These are phyloP conservation scores for Cephus sareptanus DNA, from an alignment of 2,888 invertebrate species.

Conservation along the genomic window DNA sequence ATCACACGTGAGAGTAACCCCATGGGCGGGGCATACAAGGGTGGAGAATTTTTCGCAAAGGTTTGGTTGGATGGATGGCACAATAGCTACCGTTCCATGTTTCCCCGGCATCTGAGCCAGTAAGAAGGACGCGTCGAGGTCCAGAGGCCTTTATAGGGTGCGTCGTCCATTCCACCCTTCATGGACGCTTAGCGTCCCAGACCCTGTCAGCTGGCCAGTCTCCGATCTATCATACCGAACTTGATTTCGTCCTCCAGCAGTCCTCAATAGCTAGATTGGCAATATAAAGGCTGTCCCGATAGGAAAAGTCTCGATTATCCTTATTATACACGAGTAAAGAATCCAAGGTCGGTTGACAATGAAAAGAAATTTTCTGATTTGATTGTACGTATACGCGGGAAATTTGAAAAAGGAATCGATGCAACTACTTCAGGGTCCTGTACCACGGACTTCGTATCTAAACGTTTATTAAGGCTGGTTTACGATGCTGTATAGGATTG, in stretches of 20 bases:
- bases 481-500: constrained; percentile 28
- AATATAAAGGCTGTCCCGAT: constrained; percentile 21
- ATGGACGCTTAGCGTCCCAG: constrained; percentile 26
- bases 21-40: constrained; percentile 47
- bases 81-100: constrained; percentile 39
- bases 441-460: neutral
- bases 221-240: constrained; percentile 64
- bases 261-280: constrained; percentile 52
- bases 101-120: constrained; percentile 18
- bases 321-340: neutral
- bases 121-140: constrained; percentile 18
- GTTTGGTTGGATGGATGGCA: constrained; percentile 53
- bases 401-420: neutral
- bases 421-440: neutral
- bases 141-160: constrained; percentile 38
- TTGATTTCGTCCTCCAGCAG: constrained; percentile 58
- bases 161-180: constrained; percentile 37
- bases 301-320: neutral
- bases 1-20: constrained; percentile 14
- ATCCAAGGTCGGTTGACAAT: neutral
- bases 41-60: constrained; percentile 45
- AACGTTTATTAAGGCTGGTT: constrained; percentile 22
- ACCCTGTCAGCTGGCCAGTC: constrained; percentile 52
- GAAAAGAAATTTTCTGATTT: neutral
- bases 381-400: neutral